Base-by-base conservation (phyloP, 2,113 vertebrate species). In the Cololabis saira region DNA sequence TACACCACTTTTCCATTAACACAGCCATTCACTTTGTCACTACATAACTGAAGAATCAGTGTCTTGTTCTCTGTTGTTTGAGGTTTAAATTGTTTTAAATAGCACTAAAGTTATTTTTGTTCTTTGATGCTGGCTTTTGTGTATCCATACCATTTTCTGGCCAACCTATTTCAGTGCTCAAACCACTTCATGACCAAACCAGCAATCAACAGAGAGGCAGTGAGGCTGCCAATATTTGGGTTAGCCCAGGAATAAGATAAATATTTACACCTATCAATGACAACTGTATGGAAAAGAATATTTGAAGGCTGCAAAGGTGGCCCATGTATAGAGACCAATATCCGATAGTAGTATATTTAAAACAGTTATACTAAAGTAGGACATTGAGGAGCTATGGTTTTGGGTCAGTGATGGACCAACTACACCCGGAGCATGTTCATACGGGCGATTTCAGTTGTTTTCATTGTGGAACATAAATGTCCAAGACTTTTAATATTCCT, bases 221-320 rank as follows among this genome's bases (percentile, higher is more conserved):
- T 19, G 27, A 22, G 52, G 13, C 71, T 80, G 71, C 78, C 71
- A 71, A 65, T 77, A 65, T 61, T 73, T 33, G 43, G 63, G 59
- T 68, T 65, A 61, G 21, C 43, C 44, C 65, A 81, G 69, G 70
- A 61, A 37, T 53, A 79, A 67, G 47, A 54, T 70, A 75, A 82
- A 80, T 68, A 80, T 73, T 66, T 82, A 48, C 16, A 22, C 33
- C 30, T 43, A 80, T 76, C 68, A 66, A 70, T 71, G 61, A 54
- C 68, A 82, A 83, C 81, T 72, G 58, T 37, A 75, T 54, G 70
- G 61, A 73, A 78, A 53, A 55, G 37, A 42, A 30, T 27, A 16
- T 27, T 21, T 63, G 22, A 48, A 56, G 44, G 47, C 24, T 53
- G 22, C 54, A 65, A 55, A 55, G 50, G 50, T 55, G 44, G 44